Percentiles rank a stretch among this genome's conserved stretches.
These are phyloP conservation scores for Hassar affinis DNA, from an alignment of 2,113 vertebrate species.

Conservation along the genomic window DNA sequence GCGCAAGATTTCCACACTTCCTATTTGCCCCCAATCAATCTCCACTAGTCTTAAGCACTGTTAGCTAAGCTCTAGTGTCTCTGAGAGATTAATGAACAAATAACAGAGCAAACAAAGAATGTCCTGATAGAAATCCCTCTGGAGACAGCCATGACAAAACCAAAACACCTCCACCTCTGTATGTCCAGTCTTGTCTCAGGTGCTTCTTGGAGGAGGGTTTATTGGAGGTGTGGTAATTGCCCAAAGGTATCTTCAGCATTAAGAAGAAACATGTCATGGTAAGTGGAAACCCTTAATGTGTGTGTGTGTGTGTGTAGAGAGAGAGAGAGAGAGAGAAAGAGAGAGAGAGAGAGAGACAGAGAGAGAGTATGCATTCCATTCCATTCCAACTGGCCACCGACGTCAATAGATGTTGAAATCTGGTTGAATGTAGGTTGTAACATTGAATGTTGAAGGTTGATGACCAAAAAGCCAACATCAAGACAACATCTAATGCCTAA, in stretches of 20 bases:
- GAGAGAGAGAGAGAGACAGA: neutral
- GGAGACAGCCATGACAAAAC: constrained; percentile 43
- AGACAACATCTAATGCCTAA: no score
- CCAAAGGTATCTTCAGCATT: constrained; percentile 31
- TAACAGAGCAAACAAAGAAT: constrained; percentile 49
- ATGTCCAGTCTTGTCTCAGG: constrained; percentile 52
- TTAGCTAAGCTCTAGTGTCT: constrained; percentile 27
- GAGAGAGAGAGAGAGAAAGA: neutral
- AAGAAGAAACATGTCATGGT: neutral
- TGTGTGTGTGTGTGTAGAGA: neutral
- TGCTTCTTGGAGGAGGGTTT: constrained; percentile 26
- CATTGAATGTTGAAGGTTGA: no score
- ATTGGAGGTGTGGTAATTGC: constrained; percentile 27
- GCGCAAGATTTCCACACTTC: neutral
- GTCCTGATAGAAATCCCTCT: constrained; percentile 50
- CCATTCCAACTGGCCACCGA: no score
- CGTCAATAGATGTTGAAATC: no score
- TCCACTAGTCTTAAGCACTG: constrained; percentile 20
- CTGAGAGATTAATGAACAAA: constrained; percentile 49
- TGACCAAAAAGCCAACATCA: no score
- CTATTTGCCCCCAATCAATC: constrained; percentile 17
- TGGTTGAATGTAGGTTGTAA: no score
- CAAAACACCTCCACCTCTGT: constrained; percentile 43
- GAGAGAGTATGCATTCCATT: neutral
- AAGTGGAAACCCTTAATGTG: neutral